These are phyloP conservation scores for Dendrophyllia cribrosa DNA, from an alignment of 64 coral and sea anemone species.

Conservation along the genomic window DNA sequence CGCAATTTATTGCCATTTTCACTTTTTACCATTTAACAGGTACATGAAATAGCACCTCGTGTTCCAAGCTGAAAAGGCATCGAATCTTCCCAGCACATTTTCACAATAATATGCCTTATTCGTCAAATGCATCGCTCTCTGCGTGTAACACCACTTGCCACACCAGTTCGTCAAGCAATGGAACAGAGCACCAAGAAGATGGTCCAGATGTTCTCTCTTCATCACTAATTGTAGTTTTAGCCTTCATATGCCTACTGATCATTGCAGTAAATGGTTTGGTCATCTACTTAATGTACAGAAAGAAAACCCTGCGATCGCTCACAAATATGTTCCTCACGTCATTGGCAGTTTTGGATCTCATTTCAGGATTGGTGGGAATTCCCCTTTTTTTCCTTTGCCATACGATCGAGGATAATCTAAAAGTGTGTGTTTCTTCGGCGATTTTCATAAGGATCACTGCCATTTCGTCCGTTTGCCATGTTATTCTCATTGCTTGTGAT, in stretches of 20 bases:
- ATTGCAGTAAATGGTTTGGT: conserved; percentile 40
- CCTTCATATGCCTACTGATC: conserved; percentile 23
- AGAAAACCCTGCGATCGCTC: neutral
- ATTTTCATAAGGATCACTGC: conserved; percentile 38
- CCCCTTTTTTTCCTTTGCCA: conserved; percentile 19
- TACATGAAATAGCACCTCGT: neutral
- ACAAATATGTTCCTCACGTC: conserved; percentile 46
- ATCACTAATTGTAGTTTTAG: conserved; percentile 3
- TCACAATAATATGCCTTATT: neutral
- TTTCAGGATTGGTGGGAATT: conserved; percentile 45
- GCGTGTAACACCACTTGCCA: neutral
- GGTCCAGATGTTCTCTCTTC: neutral
- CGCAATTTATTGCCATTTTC: neutral
- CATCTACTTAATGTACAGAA: conserved; percentile 8
- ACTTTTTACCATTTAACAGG: neutral
- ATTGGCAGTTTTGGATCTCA: conserved; percentile 41
- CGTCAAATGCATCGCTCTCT: neutral
- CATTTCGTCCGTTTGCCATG: conserved; percentile 45
- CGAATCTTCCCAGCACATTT: neutral
- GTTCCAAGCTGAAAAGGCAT: neutral
- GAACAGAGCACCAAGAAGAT: neutral
- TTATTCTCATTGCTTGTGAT: conserved; percentile 27
- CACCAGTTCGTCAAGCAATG: neutral
- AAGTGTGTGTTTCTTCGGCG: neutral
- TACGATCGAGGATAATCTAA: neutral